These are phyloP conservation scores for Crocidura indochinensis DNA, from an alignment of 2,797 vertebrate genomes.

Conservation along the genomic window DNA sequence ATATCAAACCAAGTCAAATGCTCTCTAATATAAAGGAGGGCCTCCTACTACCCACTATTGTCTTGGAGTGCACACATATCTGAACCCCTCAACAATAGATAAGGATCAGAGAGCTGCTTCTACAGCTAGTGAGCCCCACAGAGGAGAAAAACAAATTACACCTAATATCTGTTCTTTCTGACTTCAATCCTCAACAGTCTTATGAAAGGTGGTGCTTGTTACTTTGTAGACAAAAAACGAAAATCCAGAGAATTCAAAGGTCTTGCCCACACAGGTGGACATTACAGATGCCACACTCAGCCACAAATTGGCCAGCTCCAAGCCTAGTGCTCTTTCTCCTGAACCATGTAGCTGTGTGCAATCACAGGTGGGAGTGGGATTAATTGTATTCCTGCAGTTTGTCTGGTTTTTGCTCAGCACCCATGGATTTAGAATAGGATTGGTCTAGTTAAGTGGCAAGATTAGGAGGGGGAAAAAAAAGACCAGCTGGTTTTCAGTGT, in stretches of 20 bases:
- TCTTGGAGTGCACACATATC: background rate
- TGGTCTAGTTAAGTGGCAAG: conserved; percentile 44
- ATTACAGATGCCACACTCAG: conserved; percentile 33
- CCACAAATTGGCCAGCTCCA: background rate
- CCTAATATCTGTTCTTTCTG: background rate
- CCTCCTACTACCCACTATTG: background rate
- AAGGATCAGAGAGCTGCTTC: background rate
- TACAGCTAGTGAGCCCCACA: background rate
- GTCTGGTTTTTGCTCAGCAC: conserved; percentile 20
- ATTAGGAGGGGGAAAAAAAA: background rate
- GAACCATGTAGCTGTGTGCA: background rate
- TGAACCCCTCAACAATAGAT: background rate
- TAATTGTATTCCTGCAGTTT: conserved; percentile 17
- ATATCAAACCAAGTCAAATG: background rate
- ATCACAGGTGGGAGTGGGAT: background rate
- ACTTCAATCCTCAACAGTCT: conserved; percentile 6
- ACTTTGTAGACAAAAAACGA: conserved; percentile 47
- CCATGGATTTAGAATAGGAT: conserved; percentile 40
- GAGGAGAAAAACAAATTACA: background rate
- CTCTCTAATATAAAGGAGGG: background rate
- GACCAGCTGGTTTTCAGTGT: conserved; percentile 6
- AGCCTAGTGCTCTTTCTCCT: conserved; percentile 9
- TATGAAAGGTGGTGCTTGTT: conserved; percentile 6
- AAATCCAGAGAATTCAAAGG: conserved; percentile 57
- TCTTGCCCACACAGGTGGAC: conserved; percentile 16